A percentile compares a stretch with the other conserved stretches of the same genome.
Evolutionary conservation across 2,888 invertebrate species (phyloP).

Genomic region (Mycogona germanica): DNA sequence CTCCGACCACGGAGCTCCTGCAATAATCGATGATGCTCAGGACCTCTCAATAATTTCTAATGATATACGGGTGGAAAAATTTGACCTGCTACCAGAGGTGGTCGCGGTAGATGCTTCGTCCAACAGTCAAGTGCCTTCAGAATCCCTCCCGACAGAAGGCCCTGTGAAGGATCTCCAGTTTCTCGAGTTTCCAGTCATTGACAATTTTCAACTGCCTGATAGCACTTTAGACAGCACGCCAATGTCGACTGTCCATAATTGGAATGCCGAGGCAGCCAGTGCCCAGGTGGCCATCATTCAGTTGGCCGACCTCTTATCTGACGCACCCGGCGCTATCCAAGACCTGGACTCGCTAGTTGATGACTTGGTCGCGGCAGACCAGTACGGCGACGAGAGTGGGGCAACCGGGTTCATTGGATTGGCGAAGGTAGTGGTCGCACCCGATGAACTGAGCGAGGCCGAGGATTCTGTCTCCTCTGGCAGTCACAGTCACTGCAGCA

Average conservation of each 20-base stretch:
- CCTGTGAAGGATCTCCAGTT: no score
- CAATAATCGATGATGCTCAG: not conserved
- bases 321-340: no score
- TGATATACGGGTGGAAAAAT: no score
- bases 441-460: constrained; percentile 23
- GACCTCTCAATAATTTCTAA: constrained; percentile 2
- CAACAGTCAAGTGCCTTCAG: no score
- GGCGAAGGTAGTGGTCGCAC: constrained; percentile 21
- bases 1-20: no score
- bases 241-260: not conserved
- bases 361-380: not conserved
- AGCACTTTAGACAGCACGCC: no score
- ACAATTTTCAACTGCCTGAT: not conserved
- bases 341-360: not conserved
- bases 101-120: no score
- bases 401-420: not conserved
- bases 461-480: constrained; percentile 12
- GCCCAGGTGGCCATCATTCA: constrained; percentile 11
- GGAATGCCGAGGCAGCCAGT: not conserved
- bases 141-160: no score
- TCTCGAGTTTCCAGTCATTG: no score
- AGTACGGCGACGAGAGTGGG: not conserved
- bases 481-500: not conserved
- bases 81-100: no score
- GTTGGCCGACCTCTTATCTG: not conserved